phyloP scores from a whole-genome alignment of 2,888 invertebrate species.

The Ornithoptera priamus region DNA sequence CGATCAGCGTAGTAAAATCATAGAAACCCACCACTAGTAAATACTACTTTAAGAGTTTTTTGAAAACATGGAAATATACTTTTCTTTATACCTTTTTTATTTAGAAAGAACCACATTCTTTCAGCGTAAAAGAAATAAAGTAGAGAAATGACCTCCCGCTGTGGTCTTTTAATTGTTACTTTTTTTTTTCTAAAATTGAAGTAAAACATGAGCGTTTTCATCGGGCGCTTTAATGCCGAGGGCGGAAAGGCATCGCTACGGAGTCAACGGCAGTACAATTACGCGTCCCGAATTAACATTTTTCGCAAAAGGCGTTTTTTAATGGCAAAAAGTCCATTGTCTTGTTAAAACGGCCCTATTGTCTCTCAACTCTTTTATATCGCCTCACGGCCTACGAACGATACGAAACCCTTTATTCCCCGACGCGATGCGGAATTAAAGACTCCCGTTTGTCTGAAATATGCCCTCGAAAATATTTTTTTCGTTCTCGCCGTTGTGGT shows the following conservation, averaged over 20 bases:
- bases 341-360: conserved; percentile 39
- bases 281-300: conserved; percentile 29
- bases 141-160: background rate
- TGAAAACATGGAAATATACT: background rate
- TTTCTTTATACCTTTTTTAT: background rate
- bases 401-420: conserved; percentile 26
- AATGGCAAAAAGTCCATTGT: conserved; percentile 52
- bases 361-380: conserved; percentile 42
- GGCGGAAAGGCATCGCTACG: conserved; percentile 15
- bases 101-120: background rate
- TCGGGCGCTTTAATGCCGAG: conserved; percentile 14
- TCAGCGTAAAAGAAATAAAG: background rate
- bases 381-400: conserved; percentile 24
- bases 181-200: conserved; percentile 3
- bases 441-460: conserved; percentile 29
- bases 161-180: conserved; percentile 13
- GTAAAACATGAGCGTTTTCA: conserved; percentile 24
- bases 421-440: conserved; percentile 26
- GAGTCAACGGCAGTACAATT: conserved; percentile 18
- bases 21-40: too few species aligned
- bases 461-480: conserved; percentile 31
- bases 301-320: conserved; percentile 37
- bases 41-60: too few species aligned
- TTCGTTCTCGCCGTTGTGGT: conserved; percentile 14
- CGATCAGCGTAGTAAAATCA: too few species aligned